Base-by-base conservation (phyloP, 2,888 invertebrate genomes). In the Lamellibrachia satsuma region DNA sequence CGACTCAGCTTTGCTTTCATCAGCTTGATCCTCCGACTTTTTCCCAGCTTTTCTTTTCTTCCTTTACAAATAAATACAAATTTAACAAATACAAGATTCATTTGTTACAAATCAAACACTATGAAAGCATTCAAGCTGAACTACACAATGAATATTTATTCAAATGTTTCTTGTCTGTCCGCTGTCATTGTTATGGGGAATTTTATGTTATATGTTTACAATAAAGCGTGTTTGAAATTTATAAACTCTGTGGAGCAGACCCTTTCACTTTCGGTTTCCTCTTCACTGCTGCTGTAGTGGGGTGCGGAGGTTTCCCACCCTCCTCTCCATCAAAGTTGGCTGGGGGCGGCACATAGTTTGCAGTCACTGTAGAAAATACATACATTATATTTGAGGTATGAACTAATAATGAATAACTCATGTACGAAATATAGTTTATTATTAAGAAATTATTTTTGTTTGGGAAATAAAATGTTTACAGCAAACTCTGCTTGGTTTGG, bases 291-390 rank as follows among this genome's bases (percentile, higher is more conserved):
- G 75, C 22, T 22, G 75, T 75, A n/a, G 22, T 75, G 75, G 75
- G 75, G 22, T 75, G 75, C 6, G 90, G 52, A 8, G 93, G 27
- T 27, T 92, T 90, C 8, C 93, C 92, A n/a, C 91, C 92, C n/a
- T 95, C 95, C 55, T 95, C 95, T 4, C 94, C 93, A 93, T 96
- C 96, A 95, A 96, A 96, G 92, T 95, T 95, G 9, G 96, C 96
- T 55, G 95, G 93, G 3, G 96, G 96, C 75, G 96, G 96, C 9
- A 93, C 93, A 93, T 95, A 96, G 51, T 93, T 93, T 52, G 96
- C 94, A 96, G 96, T 92, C 51, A 96, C 95, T 93, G 92, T 7
- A 75, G 75, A 75, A 11, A 75, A 75, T 22, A 75, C 11, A 75
- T 22, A 75, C 15, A 15, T 22, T 75, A 22, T 4, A 75, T 75